Percentiles rank a stretch among this genome's conserved stretches.
phyloP scores from a whole-genome alignment of 2,797 vertebrate genomes.

The Argentina silus region DNA sequence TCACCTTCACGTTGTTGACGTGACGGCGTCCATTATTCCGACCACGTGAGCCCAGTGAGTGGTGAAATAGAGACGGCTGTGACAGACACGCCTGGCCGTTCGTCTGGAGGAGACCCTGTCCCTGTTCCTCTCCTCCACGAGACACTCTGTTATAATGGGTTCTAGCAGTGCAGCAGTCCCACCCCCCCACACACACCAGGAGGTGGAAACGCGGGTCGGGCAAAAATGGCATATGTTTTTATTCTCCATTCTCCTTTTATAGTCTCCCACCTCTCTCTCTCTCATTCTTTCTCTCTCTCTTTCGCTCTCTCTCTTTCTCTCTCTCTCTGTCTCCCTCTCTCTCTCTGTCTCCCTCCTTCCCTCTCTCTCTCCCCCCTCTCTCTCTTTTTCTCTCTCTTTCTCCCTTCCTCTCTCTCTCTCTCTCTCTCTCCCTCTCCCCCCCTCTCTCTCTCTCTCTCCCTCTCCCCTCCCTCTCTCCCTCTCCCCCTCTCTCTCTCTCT shows the following conservation, averaged over 20 bases:
- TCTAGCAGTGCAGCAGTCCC: too few relatives aligned
- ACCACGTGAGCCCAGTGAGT: background rate
- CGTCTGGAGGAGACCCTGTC: background rate
- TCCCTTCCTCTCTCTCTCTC: too few relatives aligned
- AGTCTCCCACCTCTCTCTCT: too few relatives aligned
- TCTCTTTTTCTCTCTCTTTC: too few relatives aligned
- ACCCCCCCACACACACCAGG: too few relatives aligned
- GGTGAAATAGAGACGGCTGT: background rate
- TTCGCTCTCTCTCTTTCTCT: background rate
- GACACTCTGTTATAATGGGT: too few relatives aligned
- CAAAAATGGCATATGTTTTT: too few relatives aligned
- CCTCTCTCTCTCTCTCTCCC: constrained; percentile 6
- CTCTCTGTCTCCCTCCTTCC: too few relatives aligned
- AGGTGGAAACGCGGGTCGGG: too few relatives aligned
- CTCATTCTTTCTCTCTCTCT: background rate
- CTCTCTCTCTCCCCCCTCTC: too few relatives aligned
- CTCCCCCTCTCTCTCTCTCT: background rate
- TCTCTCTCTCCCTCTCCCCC: too few relatives aligned
- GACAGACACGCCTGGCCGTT: background rate
- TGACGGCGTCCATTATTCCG: background rate
- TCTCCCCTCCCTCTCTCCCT: background rate
- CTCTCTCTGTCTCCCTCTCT: background rate
- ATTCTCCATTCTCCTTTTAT: too few relatives aligned
- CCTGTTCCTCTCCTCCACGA: background rate
- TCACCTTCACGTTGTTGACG: background rate